Base-by-base conservation (phyloP, 2,113 vertebrate species). In the Pitta sordida region DNA sequence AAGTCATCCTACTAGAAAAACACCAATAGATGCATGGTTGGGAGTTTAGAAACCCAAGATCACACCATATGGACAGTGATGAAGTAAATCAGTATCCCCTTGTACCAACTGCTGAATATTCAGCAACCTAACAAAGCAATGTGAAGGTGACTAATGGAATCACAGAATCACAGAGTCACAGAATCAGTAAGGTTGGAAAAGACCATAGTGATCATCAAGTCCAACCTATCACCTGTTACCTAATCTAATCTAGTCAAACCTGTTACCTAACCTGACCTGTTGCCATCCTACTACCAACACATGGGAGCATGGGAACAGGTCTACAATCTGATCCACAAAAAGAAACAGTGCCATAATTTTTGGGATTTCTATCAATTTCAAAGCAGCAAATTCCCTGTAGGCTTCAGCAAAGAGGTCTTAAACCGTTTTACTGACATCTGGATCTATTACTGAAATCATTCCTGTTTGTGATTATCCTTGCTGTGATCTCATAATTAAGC, bases 371-470 rank as follows among this genome's bases (percentile, higher is more conserved):
- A 62, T 64, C 1, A 0, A 44, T 84, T 91, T 69, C 39, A 73
- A 89, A 89, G 53, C 11, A 93, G 73, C 2, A 87, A 82, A 64
- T 82, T 84, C 86, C 83, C 80, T 36, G 10, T 43, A 65, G 41
- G 23, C 19, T 67, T 81, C 68, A 30, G 36, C 21, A 11, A 79
- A 23, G 37, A 91, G 14, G 32, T 82, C 68, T 89, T 86, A 94
- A 89, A 75, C 9, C 4, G 10, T 75, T 79, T n/a, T 27, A 52
- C 34, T 71, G 74, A 76, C 58, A 91, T 93, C 64, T 64, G 78
- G 60, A 88, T 79, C 53, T 32, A 24, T 44, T 64, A 78, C 19
- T 71, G 36, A 92, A 84, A 84, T 82, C 20, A 64, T 29, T 84
- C 36, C 77, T 64, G 68, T 44, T 60, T 60, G 52, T 34, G 39